Evolutionary conservation across 2,888 invertebrate genomes (phyloP), one percentile per base, ranked within the genome.

Genomic region (Parnassius glacialis): DNA sequence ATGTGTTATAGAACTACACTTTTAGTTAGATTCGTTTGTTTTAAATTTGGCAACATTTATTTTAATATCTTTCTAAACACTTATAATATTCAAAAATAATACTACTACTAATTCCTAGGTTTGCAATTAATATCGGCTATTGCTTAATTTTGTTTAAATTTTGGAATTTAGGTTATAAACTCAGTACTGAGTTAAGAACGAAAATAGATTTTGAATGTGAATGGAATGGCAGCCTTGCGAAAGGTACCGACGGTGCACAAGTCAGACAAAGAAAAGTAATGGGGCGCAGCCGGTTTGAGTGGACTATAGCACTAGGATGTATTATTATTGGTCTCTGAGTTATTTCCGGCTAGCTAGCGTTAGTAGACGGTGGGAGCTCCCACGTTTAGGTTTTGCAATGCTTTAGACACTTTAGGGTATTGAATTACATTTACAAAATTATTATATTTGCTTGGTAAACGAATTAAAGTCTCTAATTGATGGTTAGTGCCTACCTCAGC

Each of bases 141-240:
- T 62, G 57, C 50, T 41, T 10, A 61, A 56, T n/a, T 10, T n/a
- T 48, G 47, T 53, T 62, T 48, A 45, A 53, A 57, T 57, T 52
- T 42, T 47, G 53, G 45, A 47, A 57, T 57, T 52, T 20, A 50
- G 50, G 52, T 57, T 52, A 52, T 61, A 52, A 61, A 61, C 43
- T 62, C 12, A n/a, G 57, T 44, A 25, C 44, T 44, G 47, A 51
- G 54, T 55, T 51, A 41, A 47, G 53, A 59, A 50, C 57, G 58
- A 54, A 58, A 51, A 58, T 62, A 58, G 50, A 58, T 62, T 41
- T 68, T 70, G 69, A 73, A 69, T 70, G 74, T 68, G 63, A 73
- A 70, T 70, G 72, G 75, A 73, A 71, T 70, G 72, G 70, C 66
- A 72, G 72, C 73, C 71, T 74, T 70, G 74, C 62, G 62, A 44